Conservation (phyloP, 2,797 vertebrate species). For the Heliangelus exortis region DNA sequence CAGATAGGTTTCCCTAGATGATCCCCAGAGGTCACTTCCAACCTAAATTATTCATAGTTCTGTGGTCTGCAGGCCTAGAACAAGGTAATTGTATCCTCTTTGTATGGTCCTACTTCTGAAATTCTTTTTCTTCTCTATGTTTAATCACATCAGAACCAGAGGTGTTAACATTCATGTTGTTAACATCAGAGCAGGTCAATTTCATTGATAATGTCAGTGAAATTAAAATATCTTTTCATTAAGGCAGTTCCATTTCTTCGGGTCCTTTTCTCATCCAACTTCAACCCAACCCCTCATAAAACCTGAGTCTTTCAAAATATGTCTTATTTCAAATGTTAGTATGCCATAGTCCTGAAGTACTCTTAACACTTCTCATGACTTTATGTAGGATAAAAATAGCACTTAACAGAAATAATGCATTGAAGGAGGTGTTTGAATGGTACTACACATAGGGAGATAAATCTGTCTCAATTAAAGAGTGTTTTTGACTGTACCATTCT, state of each 20-base stretch:
- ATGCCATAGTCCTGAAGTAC: background rate
- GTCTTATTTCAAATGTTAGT: background rate
- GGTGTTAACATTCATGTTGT: background rate
- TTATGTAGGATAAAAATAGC: background rate
- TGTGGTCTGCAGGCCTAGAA: background rate
- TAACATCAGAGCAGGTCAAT: constrained; percentile 19
- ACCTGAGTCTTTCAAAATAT: background rate
- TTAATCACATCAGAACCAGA: constrained; percentile 26
- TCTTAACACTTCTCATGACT: background rate
- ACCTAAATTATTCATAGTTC: background rate
- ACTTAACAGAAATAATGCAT: background rate
- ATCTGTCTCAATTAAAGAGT: background rate
- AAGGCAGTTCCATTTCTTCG: constrained; percentile 3
- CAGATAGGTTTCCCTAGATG: background rate
- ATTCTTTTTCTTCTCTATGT: background rate
- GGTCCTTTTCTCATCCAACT: background rate
- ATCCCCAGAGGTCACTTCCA: background rate
- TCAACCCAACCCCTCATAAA: background rate
- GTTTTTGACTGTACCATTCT: background rate
- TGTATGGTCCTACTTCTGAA: background rate
- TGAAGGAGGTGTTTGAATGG: background rate
- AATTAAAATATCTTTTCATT: constrained; percentile 34
- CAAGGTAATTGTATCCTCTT: background rate
- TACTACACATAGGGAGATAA: background rate
- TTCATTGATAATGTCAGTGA: constrained; percentile 6